Evolutionary conservation across 2,888 invertebrate species (phyloP).

Genomic region (Celastrina argiolus): DNA sequence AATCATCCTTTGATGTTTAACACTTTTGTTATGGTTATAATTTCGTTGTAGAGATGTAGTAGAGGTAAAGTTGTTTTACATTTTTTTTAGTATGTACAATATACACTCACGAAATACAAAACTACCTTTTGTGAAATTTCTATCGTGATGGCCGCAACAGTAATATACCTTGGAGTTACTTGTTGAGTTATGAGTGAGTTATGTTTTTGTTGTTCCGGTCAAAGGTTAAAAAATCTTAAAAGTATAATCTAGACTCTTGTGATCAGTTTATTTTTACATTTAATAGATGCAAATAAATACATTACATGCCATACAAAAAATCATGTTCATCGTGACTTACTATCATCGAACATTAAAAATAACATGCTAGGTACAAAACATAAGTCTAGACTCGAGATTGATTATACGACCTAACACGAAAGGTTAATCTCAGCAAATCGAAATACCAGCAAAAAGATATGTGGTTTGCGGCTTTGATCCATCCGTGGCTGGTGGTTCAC

Average conservation of each 20-base stretch:
- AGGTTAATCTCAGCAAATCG: constrained; percentile 4
- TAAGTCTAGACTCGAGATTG: constrained; percentile 3
- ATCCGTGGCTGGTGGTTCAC: too few species aligned
- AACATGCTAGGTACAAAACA: neutral
- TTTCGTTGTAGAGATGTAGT: neutral
- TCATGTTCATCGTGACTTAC: neutral
- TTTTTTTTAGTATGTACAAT: too few species aligned
- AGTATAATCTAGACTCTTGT: too few species aligned
- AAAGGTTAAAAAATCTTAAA: too few species aligned
- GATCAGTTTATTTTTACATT: neutral
- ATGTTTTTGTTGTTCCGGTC: too few species aligned
- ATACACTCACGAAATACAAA: too few species aligned
- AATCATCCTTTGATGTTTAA: neutral
- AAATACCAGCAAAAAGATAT: constrained; percentile 5
- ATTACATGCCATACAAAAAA: neutral
- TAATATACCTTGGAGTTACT: too few species aligned
- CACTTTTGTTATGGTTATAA: neutral
- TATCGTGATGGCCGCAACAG: too few species aligned
- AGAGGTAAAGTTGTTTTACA: neutral
- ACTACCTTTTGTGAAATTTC: too few species aligned
- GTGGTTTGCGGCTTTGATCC: neutral
- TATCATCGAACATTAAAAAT: neutral
- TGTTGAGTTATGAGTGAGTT: too few species aligned
- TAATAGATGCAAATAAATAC: neutral
- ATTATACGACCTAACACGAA: neutral